Evolutionary conservation across 2,797 vertebrate genomes (phyloP).

Genomic region (Margarornis squamiger): DNA sequence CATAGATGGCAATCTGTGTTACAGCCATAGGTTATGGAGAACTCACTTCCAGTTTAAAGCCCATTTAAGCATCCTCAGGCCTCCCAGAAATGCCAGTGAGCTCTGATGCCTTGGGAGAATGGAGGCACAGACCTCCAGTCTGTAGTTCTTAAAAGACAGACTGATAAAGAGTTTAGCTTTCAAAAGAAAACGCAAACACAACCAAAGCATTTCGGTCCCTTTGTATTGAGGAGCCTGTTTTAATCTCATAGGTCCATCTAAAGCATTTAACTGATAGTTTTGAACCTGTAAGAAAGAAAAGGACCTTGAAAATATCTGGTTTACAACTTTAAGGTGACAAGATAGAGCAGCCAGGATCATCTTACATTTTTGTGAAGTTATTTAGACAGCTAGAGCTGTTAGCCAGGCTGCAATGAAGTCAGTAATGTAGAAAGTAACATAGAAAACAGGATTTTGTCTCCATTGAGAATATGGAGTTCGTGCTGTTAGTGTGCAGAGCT

Average conservation of each 20-base stretch:
- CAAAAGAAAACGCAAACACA: not conserved
- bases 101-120: not conserved
- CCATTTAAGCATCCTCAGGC: not conserved
- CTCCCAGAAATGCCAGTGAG: not conserved
- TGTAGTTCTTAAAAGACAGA: not conserved
- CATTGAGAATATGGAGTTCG: not conserved
- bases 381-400: not conserved
- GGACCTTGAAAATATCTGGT: not conserved
- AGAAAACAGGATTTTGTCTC: slow-evolving; percentile 9
- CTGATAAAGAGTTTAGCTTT: not conserved
- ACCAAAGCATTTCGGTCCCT: not conserved
- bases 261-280: not conserved
- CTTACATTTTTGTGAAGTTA: not conserved
- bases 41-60: not conserved
- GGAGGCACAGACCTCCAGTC: not conserved
- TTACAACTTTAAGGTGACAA: not conserved
- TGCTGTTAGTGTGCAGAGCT: not conserved
- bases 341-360: not conserved
- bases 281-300: not conserved
- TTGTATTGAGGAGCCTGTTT: not conserved
- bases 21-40: not conserved
- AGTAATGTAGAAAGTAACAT: not conserved
- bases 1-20: not conserved
- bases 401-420: slow-evolving; percentile 4
- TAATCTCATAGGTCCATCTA: not conserved